Conservation (phyloP, 2,113 vertebrate species). For the Tautogolabrus adspersus region DNA sequence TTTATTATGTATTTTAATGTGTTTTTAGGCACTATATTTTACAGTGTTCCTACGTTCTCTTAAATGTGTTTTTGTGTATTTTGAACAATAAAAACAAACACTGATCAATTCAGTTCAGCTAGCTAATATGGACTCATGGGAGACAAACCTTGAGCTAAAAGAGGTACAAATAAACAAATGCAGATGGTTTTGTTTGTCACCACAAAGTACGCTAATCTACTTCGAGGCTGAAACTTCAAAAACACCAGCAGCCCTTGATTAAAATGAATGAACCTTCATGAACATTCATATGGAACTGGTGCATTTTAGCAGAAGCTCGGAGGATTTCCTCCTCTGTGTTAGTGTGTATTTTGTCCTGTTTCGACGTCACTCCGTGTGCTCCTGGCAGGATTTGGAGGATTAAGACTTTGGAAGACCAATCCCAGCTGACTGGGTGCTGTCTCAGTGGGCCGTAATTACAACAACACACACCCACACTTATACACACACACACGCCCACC, state of each 20-base stretch:
- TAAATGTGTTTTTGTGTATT: no score
- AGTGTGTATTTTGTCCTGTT: not conserved
- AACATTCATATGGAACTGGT: not conserved
- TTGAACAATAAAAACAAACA: no score
- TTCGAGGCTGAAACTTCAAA: not conserved
- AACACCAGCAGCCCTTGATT: not conserved
- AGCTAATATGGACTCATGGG: slow-evolving; percentile 4
- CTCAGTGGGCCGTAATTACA: slow-evolving; percentile 14
- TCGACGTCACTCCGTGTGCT: slow-evolving; percentile 4
- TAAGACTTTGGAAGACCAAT: slow-evolving; percentile 39
- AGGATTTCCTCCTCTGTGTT: not conserved
- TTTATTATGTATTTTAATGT: no score
- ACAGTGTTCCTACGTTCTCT: no score
- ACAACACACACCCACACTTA: slow-evolving; percentile 33
- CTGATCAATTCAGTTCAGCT: no score
- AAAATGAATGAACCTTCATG: not conserved
- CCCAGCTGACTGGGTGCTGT: slow-evolving; percentile 9
- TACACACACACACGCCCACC: not conserved
- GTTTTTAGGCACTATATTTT: no score
- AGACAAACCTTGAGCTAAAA: slow-evolving; percentile 3
- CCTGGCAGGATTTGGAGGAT: slow-evolving; percentile 49
- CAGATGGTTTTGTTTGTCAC: not conserved
- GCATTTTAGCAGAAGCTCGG: not conserved
- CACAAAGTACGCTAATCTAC: not conserved
- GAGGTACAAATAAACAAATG: slow-evolving; percentile 14